These are phyloP conservation scores for Toxotes jaculatrix DNA, from an alignment of 2,113 vertebrate genomes.

Conservation along the genomic window DNA sequence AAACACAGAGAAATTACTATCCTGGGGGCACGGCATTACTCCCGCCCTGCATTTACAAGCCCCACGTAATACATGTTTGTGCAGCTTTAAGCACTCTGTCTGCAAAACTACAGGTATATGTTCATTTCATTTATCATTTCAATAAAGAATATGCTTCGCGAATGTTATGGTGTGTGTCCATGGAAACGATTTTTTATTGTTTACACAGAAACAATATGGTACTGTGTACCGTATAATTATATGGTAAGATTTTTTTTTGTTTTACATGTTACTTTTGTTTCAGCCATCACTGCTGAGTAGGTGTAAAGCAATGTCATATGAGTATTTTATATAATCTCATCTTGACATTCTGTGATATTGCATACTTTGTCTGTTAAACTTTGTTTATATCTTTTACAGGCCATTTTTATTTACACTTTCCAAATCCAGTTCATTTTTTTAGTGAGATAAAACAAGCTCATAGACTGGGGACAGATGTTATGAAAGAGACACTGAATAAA, in stretches of 20 bases:
- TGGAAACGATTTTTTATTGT: neutral
- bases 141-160: neutral
- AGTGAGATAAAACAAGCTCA: neutral
- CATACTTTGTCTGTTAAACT: neutral
- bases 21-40: conserved; percentile 24
- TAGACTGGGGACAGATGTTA: neutral
- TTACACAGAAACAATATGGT: neutral
- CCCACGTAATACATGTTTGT: conserved; percentile 32
- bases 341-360: neutral
- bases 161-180: neutral
- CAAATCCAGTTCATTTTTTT: neutral
- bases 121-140: conserved; percentile 18
- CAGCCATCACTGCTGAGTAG: neutral
- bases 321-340: neutral
- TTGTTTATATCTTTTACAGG: neutral
- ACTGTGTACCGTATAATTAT: neutral
- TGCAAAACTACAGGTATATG: conserved; percentile 17
- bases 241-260: neutral
- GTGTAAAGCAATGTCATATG: neutral
- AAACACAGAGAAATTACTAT: conserved; percentile 62
- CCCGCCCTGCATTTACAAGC: conserved; percentile 40
- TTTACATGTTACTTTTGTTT: neutral
- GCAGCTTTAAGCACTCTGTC: conserved; percentile 12
- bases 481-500: neutral
- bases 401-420: neutral